phyloP scores from a whole-genome alignment of 64 coral and sea anemone genomes.

The Porites australiensis region DNA sequence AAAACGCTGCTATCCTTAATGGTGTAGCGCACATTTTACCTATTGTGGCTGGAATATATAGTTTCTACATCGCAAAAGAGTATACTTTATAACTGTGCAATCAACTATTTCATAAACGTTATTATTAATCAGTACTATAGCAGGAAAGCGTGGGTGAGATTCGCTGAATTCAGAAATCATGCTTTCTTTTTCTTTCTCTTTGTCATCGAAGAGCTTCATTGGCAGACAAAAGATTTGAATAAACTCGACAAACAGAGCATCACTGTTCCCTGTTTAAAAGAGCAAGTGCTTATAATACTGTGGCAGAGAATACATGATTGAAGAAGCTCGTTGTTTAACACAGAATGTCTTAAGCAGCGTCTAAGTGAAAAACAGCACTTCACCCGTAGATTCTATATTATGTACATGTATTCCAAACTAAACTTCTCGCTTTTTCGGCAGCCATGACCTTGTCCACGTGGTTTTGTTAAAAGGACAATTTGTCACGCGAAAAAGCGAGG shows the following conservation, averaged over 20 bases:
- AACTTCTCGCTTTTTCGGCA: not conserved
- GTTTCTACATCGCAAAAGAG: not conserved
- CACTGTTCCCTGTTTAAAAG: not conserved
- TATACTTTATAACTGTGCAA: too few species aligned
- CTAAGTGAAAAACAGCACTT: too few species aligned
- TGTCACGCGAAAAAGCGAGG: not conserved
- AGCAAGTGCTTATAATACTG: not conserved
- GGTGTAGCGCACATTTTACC: not conserved
- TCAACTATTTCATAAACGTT: not conserved
- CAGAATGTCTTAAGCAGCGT: too few species aligned
- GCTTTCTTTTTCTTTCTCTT: not conserved
- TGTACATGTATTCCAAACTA: not conserved
- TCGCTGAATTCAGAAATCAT: not conserved
- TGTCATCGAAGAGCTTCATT: not conserved
- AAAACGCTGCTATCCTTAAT: not conserved
- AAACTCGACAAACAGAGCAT: conserved; percentile 19
- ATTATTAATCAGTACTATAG: not conserved
- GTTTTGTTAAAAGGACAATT: not conserved
- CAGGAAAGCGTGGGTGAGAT: conserved; percentile 4
- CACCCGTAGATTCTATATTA: too few species aligned
- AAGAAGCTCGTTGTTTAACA: too few species aligned
- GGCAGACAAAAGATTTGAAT: conserved; percentile 11
- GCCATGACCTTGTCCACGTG: not conserved
- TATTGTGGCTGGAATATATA: not conserved
- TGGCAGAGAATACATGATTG: too few species aligned